Evolutionary conservation across 2,113 vertebrate species (phyloP).

Genomic region (Tyrannus savana): DNA sequence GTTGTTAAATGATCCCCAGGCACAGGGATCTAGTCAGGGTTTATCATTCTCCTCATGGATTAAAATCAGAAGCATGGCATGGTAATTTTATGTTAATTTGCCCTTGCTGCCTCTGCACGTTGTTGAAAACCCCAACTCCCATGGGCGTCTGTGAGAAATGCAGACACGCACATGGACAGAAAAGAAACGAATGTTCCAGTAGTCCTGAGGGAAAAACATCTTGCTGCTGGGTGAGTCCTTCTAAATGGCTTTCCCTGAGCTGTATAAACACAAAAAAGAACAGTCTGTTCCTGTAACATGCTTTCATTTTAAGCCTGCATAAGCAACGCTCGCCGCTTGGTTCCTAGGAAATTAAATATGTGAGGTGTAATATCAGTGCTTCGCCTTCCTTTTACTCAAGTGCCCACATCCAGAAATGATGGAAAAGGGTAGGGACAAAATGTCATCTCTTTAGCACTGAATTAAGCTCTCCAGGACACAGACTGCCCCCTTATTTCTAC

Average conservation of each 20-base stretch:
- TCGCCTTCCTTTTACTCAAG: neutral
- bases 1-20: neutral
- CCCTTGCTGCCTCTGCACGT: neutral
- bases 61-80: neutral
- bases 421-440: neutral
- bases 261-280: neutral
- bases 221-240: neutral
- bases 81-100: constrained; percentile 16
- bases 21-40: neutral
- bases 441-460: neutral
- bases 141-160: neutral
- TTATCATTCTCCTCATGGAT: neutral
- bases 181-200: neutral
- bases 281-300: neutral
- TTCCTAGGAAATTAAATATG: neutral
- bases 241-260: neutral
- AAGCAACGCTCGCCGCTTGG: neutral
- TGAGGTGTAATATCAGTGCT: neutral
- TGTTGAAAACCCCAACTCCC: neutral
- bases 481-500: neutral
- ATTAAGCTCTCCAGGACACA: constrained; percentile 4
- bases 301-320: neutral
- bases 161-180: neutral
- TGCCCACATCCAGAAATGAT: neutral
- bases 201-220: neutral